Evolutionary conservation across 2,797 vertebrate genomes (phyloP).

Genomic region (Brachyrhaphis roseni): DNA sequence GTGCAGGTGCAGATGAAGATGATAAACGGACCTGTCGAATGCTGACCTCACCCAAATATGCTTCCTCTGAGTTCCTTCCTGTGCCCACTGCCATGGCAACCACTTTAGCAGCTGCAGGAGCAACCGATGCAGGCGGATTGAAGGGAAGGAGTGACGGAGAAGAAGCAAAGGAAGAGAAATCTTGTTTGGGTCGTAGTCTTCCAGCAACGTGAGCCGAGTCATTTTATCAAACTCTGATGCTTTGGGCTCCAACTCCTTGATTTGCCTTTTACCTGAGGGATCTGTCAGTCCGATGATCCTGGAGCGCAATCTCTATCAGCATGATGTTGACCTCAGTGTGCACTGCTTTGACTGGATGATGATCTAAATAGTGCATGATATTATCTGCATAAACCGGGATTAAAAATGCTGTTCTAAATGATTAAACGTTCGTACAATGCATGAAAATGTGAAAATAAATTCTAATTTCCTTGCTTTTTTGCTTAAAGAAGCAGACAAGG

Average conservation of each 20-base stretch:
- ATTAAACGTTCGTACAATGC: constrained; percentile 25
- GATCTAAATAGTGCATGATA: constrained; percentile 52
- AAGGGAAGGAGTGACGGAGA: constrained; percentile 54
- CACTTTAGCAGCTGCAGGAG: constrained; percentile 17
- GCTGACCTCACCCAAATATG: constrained; percentile 51
- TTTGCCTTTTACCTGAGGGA: constrained; percentile 15
- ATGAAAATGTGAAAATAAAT: constrained; percentile 37
- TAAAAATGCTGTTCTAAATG: background rate
- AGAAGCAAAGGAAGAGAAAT: constrained; percentile 44
- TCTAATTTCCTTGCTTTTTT: constrained; percentile 20
- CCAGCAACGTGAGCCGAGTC: constrained; percentile 76
- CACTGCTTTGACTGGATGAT: constrained; percentile 29
- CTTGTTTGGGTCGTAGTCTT: constrained; percentile 64
- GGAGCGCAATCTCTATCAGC: constrained; percentile 37
- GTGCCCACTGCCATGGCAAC: constrained; percentile 56
- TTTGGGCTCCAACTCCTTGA: constrained; percentile 27
- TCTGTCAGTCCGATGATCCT: constrained; percentile 20
- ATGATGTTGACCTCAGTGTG: constrained; percentile 46
- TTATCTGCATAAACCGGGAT: constrained; percentile 24
- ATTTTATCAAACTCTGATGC: constrained; percentile 31
- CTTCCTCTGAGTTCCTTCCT: constrained; percentile 57
- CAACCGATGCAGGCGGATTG: constrained; percentile 48
- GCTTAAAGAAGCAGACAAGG: constrained; percentile 6
- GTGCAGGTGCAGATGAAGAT: constrained; percentile 45
- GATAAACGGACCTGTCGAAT: constrained; percentile 38